A percentile compares a stretch with the other conserved stretches of the same genome.
These are phyloP conservation scores for Chrysogorgia sp. DNA, from an alignment of 92 coral and sea anemone genomes.

Conservation along the genomic window DNA sequence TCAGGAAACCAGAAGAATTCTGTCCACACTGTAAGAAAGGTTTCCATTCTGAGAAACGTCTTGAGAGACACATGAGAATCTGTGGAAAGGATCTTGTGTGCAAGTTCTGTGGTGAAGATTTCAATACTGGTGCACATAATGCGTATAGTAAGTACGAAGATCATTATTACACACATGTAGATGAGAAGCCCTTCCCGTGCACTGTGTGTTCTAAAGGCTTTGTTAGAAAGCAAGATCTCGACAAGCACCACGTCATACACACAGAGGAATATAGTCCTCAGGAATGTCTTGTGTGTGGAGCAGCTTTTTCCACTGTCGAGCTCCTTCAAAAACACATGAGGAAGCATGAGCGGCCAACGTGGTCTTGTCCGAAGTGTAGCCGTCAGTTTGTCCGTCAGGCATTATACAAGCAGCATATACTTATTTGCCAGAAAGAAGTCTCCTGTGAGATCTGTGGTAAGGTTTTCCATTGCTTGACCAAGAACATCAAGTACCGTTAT, in stretches of 20 bases:
- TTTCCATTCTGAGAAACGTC: conserved; percentile 40
- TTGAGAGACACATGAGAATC: conserved; percentile 3
- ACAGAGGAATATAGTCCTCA: conserved; percentile 16
- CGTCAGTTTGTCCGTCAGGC: conserved; percentile 21
- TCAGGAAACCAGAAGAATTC: conserved; percentile 6
- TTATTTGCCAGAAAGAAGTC: conserved; percentile 10
- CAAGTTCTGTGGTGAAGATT: conserved; percentile 31
- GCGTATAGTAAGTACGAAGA: conserved; percentile 16
- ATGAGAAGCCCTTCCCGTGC: conserved; percentile 21
- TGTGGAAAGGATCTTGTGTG: conserved; percentile 36
- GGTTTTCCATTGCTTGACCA: conserved; percentile 14
- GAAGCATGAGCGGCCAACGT: conserved; percentile 16
- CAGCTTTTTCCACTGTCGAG: background rate
- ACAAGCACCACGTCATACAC: conserved; percentile 24
- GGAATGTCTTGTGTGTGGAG: conserved; percentile 21
- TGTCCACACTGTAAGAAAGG: conserved; percentile 43
- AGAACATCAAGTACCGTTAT: conserved; percentile 30
- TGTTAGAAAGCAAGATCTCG: conserved; percentile 23
- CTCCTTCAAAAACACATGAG: conserved; percentile 12
- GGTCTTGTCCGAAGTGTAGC: conserved; percentile 14
- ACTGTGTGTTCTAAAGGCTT: conserved; percentile 22
- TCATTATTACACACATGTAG: conserved; percentile 30
- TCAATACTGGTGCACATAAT: background rate
- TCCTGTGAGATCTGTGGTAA: conserved; percentile 37
- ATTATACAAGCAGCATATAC: conserved; percentile 6